Conservation (phyloP, 2,113 vertebrate species). For the Pipra filicauda region DNA sequence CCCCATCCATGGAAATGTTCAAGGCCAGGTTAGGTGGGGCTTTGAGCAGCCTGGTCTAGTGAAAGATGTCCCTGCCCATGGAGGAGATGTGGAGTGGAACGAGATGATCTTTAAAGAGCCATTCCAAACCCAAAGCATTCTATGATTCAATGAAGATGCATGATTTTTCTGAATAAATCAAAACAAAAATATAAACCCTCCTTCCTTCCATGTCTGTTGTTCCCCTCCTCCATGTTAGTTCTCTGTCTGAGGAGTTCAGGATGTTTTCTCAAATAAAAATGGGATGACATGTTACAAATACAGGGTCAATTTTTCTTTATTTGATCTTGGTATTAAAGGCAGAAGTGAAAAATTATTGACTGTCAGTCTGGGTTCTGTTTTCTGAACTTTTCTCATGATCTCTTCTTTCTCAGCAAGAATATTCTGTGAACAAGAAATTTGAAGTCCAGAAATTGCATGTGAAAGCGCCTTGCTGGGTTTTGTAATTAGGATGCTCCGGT, state of each 20-base stretch:
- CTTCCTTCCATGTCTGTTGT: fast-evolving
- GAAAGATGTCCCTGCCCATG: neutral
- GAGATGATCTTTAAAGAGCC: neutral
- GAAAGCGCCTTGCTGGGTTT: constrained; percentile 66
- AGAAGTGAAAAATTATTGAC: neutral
- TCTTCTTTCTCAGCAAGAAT: constrained; percentile 4
- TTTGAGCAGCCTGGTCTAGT: neutral
- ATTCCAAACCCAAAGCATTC: neutral
- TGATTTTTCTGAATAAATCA: constrained; percentile 28
- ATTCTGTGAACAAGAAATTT: constrained; percentile 53
- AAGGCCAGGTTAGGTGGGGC: neutral
- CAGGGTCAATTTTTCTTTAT: neutral
- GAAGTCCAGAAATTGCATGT: constrained; percentile 57
- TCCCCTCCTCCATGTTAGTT: neutral
- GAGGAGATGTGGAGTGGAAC: neutral
- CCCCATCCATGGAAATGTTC: neutral
- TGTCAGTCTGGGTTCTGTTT: neutral
- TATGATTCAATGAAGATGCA: neutral
- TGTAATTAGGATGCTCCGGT: constrained; percentile 66
- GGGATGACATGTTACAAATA: neutral
- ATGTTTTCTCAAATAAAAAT: neutral
- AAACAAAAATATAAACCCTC: neutral
- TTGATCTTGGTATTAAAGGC: neutral
- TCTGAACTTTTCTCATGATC: constrained; percentile 38
- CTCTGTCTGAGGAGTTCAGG: neutral